Base-by-base conservation (phyloP, 2,888 invertebrate species). In the Erannis defoliaria region DNA sequence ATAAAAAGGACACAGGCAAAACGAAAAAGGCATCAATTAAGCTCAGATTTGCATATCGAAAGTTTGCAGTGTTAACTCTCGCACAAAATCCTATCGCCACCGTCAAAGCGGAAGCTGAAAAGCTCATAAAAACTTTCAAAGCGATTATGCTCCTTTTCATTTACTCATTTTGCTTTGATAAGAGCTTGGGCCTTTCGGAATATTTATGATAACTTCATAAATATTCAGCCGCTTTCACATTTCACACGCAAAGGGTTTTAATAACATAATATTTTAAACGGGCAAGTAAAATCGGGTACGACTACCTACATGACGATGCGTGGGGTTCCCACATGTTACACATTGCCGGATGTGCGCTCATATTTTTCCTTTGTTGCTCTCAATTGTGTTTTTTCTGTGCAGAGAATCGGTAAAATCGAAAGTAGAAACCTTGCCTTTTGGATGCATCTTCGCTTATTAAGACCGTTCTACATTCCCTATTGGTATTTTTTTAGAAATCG, bases 141-240 rank as follows among this genome's bases (percentile, higher is more conserved):
- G 75, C 80, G 80, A 84, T 85, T 84, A 86, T 72, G 73, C 75
- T 81, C 81, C 76, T 82, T 84, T 78, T 75, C 75, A 76, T 78
- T 74, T 72, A 74, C 67, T 74, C 12, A 76, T 81, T 76, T 82
- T 80, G 77, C 72, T 77, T 81, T 80, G 81, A 80, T 81, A 81
- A 78, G 46, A 62, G 74, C 75, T 70, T 67, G 67, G 71, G 70
- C 71, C 72, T 79, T 81, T 80, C 75, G 72, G 73, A 78, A 77
- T 72, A 71, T 75, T 81, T 70, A 78, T 81, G 80, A 79, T 82
- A 75, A 80, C 77, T 82, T 86, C 83, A 87, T 88, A 86, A 89
- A 90, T 88, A 89, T 88, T 84, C 82, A 84, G 79, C 48, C 68
- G 77, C 90, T 90, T 89, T 90, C 88, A 78, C 86, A 73, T 75